Percentiles rank a stretch among this genome's conserved stretches.
Conservation (phyloP, 2,797 vertebrate genomes). For the Nothura maculosa region DNA sequence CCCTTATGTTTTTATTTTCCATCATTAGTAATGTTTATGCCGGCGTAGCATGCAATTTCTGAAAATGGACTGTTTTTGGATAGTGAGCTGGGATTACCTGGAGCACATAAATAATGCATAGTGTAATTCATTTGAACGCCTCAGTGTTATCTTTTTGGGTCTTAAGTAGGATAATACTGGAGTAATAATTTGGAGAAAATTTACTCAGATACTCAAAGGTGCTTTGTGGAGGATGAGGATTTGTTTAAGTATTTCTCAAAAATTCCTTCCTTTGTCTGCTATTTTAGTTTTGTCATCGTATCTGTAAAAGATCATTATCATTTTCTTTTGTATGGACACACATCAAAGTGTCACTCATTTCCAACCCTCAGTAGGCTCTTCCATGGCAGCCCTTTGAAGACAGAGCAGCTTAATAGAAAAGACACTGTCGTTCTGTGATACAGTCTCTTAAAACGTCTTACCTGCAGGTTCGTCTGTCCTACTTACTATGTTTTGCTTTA, state of each 20-base stretch:
- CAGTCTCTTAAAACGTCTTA: slow-evolving; percentile 25
- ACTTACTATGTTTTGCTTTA: slow-evolving; percentile 49
- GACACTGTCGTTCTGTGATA: background rate
- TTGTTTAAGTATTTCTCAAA: slow-evolving; percentile 39
- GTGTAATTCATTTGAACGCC: slow-evolving; percentile 32
- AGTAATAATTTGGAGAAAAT: slow-evolving; percentile 21
- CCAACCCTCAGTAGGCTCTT: slow-evolving; percentile 1
- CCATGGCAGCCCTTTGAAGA: slow-evolving; percentile 1
- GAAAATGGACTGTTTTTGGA: slow-evolving; percentile 55
- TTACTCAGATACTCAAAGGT: slow-evolving; percentile 41
- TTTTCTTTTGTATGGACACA: background rate
- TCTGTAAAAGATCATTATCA: slow-evolving; percentile 48
- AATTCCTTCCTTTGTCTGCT: slow-evolving; percentile 22
- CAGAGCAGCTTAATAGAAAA: background rate
- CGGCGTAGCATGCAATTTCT: slow-evolving; percentile 44
- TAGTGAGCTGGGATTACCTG: slow-evolving; percentile 45
- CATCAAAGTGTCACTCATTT: slow-evolving; percentile 1
- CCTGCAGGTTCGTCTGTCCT: slow-evolving; percentile 62
- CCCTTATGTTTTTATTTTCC: slow-evolving; percentile 44
- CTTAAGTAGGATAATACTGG: background rate
- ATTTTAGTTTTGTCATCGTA: background rate
- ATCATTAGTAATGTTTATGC: slow-evolving; percentile 55
- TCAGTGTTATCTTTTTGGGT: background rate
- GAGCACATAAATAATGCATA: slow-evolving; percentile 44
- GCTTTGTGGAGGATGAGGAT: slow-evolving; percentile 14